Base-by-base conservation (phyloP, 2,888 invertebrate genomes). In the Drosophila mayaguana region DNA sequence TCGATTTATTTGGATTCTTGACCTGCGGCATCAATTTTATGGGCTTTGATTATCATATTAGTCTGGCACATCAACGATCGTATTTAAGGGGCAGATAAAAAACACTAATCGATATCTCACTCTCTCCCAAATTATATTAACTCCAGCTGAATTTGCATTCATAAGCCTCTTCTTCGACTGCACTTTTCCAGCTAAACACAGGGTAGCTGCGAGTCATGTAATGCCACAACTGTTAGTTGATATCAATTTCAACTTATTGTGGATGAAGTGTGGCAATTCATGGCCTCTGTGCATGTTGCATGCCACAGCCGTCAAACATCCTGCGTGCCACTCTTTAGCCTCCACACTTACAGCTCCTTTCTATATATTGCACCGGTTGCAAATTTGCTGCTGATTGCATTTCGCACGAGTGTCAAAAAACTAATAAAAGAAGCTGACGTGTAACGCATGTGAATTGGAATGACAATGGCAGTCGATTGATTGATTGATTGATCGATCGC, bases 351-450 rank as follows among this genome's bases (percentile, higher is more conserved):
- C 25, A 16, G 1, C 32, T 20, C 48, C n/a, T 56, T 56, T 40
- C 46, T 14, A 51, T 51, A 14, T 14, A 3, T 51, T 16, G 34
- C 65, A 68, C 70, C 68, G 67, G 65, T 63, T 75, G 66, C 79
- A 72, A 74, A 74, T 87, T 80, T 76, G 63, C 59, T 34, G 68
- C 69, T 88, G 87, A 87, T 88, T 82, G 87, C 78, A 43, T 38
- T 40, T 66, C 66, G 63, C 22, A 59, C n/a, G 53, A 72, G 79
- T 25, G 71, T 72, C 81, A 76, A 79, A 81, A 81, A 83, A 73
- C 84, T 75, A 74, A 81, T 80, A 67, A 46, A 25, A n/a, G 6
- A 38, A 40, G n/a, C 14, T 56, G 50, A 22, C 62, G 28, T 65
- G 60, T 42, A 45, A 78, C 71, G 61, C 71, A 75, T 71, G 69